Conservation (phyloP, 2,797 vertebrate species). For the Sebastiscus tertius region DNA sequence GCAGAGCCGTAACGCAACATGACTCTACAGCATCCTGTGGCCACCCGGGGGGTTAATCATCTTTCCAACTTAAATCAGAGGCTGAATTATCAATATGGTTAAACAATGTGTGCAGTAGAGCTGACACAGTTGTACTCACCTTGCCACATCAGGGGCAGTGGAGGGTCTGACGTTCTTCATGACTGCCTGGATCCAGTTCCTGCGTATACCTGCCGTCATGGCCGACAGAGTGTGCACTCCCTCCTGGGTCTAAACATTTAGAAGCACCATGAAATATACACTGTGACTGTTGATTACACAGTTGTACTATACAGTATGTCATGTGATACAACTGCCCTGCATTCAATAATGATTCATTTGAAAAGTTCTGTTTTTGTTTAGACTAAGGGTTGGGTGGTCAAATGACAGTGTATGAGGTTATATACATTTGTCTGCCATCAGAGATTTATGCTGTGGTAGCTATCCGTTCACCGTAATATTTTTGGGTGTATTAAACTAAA, state of each 20-base stretch:
- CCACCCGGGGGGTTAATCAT: background rate
- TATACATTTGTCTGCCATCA: background rate
- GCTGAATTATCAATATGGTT: background rate
- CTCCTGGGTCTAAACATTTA: conserved; percentile 81
- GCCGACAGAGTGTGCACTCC: conserved; percentile 85
- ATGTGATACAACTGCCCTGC: background rate
- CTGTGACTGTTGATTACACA: background rate
- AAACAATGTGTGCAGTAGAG: background rate
- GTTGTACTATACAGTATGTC: too few species aligned
- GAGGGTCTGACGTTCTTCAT: conserved; percentile 88
- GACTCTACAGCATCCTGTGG: too few species aligned
- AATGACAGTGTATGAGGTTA: background rate
- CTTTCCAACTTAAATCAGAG: background rate
- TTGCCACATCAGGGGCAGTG: conserved; percentile 85
- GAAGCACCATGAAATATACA: background rate
- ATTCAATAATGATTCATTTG: background rate
- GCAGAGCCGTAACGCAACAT: background rate
- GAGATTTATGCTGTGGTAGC: background rate
- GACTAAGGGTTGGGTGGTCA: background rate
- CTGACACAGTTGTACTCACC: conserved; percentile 62
- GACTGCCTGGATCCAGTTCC: conserved; percentile 89
- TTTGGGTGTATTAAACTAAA: too few species aligned
- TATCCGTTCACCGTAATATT: too few species aligned
- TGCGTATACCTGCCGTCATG: conserved; percentile 87
- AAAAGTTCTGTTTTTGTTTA: background rate